These are phyloP conservation scores for Andricus grossulariae DNA, from an alignment of 1,140 invertebrate species.

Conservation along the genomic window DNA sequence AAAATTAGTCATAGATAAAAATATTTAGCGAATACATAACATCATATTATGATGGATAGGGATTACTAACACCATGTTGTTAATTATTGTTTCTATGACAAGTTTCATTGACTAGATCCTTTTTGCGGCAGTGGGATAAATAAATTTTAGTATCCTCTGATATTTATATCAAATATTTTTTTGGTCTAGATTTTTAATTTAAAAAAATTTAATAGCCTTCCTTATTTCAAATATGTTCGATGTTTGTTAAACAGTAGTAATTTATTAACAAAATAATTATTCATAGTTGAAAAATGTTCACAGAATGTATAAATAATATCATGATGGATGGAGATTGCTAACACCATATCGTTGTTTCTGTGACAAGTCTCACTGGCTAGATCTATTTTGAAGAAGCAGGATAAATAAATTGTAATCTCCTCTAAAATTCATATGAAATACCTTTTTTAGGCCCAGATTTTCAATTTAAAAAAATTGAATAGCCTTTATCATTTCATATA, in stretches of 20 bases:
- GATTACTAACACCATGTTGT: slow-evolving; percentile 69
- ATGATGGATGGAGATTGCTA: slow-evolving; percentile 63
- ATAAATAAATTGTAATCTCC: slow-evolving; percentile 20
- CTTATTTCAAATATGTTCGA: too few species aligned
- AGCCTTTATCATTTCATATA: too few species aligned
- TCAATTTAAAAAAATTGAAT: too few species aligned
- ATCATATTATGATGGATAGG: too few species aligned
- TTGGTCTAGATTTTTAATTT: too few species aligned
- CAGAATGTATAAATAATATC: background rate
- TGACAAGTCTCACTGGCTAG: slow-evolving; percentile 2
- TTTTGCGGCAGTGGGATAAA: background rate
- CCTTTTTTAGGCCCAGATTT: background rate
- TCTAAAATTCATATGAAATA: background rate
- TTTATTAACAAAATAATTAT: too few species aligned
- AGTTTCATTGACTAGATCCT: background rate
- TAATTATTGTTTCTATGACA: slow-evolving; percentile 57
- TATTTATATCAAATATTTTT: too few species aligned
- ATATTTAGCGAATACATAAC: background rate
- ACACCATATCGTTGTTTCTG: slow-evolving; percentile 67
- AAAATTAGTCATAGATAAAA: background rate
- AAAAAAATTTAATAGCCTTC: too few species aligned
- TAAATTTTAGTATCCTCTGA: slow-evolving; percentile 6
- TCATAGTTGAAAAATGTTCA: too few species aligned
- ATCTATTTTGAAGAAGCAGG: background rate
- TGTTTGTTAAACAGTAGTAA: too few species aligned